Percentiles rank a stretch among this genome's conserved stretches.
Conservation (phyloP, 1,140 invertebrate genomes). For the Riptortus pedestris region DNA sequence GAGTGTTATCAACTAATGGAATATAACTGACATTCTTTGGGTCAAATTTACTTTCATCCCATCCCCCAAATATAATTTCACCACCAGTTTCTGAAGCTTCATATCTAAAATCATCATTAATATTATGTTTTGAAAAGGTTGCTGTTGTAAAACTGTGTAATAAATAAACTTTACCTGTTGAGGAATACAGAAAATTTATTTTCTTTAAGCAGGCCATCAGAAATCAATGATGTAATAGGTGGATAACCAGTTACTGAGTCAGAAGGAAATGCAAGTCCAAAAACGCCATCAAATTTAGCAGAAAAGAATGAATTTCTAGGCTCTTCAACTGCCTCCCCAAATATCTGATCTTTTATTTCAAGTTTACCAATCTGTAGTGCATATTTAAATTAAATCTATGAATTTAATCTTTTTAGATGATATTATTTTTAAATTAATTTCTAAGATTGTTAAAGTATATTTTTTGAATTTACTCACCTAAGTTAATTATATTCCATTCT, state of each 20-base stretch:
- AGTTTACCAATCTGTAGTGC: constrained; percentile 39
- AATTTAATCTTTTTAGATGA: too few relatives aligned
- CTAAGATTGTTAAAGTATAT: background rate
- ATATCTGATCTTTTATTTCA: constrained; percentile 45
- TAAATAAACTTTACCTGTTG: constrained; percentile 36
- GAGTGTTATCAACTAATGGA: constrained; percentile 34
- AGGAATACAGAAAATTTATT: constrained; percentile 57
- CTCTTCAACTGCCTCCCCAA: constrained; percentile 52
- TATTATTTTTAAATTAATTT: background rate
- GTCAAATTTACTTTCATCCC: constrained; percentile 20
- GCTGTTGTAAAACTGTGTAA: background rate
- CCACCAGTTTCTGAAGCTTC: constrained; percentile 15
- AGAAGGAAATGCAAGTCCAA: constrained; percentile 46
- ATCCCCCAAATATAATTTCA: constrained; percentile 23
- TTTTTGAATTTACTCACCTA: background rate
- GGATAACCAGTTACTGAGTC: constrained; percentile 49
- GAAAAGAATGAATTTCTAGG: constrained; percentile 42
- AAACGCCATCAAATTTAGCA: constrained; percentile 54
- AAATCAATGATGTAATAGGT: constrained; percentile 52
- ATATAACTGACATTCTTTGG: constrained; percentile 34
- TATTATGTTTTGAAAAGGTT: background rate
- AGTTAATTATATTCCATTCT: background rate
- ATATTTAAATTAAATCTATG: background rate
- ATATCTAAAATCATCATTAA: constrained; percentile 9
- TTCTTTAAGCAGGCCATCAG: constrained; percentile 42